Evolutionary conservation across 1,140 invertebrate genomes (phyloP).

Genomic region (Drosophila jambulina): DNA sequence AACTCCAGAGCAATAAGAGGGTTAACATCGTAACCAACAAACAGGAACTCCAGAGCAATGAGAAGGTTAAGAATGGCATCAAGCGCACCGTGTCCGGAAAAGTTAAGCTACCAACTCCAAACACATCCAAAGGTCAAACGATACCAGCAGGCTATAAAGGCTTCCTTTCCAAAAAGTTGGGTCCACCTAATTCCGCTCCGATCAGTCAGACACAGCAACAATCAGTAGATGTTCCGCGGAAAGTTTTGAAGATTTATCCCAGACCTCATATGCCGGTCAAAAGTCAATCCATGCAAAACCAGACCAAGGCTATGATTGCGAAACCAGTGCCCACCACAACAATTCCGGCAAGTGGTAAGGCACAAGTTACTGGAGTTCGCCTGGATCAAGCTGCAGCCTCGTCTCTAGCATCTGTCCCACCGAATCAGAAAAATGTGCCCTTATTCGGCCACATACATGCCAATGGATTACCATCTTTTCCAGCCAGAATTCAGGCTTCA

Average conservation of each 20-base stretch:
- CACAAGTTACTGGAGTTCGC: neutral
- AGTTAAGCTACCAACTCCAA: neutral
- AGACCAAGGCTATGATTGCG: neutral
- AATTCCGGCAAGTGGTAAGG: neutral
- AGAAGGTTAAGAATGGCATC: constrained; percentile 24
- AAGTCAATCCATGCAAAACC: neutral
- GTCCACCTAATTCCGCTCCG: neutral
- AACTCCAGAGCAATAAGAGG: neutral
- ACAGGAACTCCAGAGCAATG: neutral
- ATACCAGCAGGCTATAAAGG: neutral
- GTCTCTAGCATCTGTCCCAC: neutral
- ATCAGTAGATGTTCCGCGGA: too few species aligned
- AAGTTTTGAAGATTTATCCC: neutral
- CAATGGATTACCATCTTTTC: constrained; percentile 36
- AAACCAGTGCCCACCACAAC: neutral
- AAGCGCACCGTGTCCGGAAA: constrained; percentile 25
- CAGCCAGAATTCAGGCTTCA: constrained; percentile 10
- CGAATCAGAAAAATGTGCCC: neutral
- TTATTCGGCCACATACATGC: constrained; percentile 40
- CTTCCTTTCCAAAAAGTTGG: neutral
- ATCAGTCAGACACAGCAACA: neutral
- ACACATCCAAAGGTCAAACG: neutral
- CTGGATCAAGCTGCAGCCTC: neutral
- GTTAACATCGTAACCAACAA: too few species aligned
- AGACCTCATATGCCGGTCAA: neutral